These are phyloP conservation scores for Vanacampus margaritifer DNA, from an alignment of 2,113 vertebrate species.

Conservation along the genomic window DNA sequence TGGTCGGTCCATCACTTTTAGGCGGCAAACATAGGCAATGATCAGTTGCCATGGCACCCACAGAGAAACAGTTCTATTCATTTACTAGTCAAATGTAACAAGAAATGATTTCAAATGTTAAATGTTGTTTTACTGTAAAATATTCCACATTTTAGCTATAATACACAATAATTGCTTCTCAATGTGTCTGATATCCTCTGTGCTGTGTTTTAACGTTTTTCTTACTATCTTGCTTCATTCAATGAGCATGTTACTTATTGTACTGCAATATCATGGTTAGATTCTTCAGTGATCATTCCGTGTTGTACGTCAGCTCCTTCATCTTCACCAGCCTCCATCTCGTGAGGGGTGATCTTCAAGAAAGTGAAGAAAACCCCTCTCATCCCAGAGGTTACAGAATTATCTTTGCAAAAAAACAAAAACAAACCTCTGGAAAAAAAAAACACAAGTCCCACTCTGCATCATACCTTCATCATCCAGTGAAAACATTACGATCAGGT, in stretches of 20 bases:
- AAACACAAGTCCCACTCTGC: slow-evolving; percentile 14
- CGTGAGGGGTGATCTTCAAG: slow-evolving; percentile 1
- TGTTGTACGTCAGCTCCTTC: not conserved
- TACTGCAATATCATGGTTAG: not conserved
- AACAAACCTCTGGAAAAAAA: slow-evolving; percentile 37
- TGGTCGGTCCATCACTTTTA: not conserved
- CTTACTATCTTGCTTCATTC: not conserved
- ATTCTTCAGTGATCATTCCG: not conserved
- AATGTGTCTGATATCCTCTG: not conserved
- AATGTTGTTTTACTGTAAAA: not conserved
- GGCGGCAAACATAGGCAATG: not conserved
- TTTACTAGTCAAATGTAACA: not conserved
- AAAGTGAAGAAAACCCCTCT: slow-evolving; percentile 6
- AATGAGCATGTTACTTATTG: not conserved
- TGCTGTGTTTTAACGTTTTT: not conserved
- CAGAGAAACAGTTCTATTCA: not conserved
- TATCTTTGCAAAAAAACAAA: slow-evolving; percentile 40
- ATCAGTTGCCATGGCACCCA: not conserved
- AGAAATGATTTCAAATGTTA: not conserved
- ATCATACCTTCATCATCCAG: slow-evolving; percentile 31
- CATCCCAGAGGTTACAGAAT: slow-evolving; percentile 2
- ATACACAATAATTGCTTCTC: not conserved
- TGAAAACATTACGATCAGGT: slow-evolving; percentile 22
- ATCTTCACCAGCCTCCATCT: slow-evolving; percentile 18
- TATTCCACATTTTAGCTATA: not conserved